phyloP scores from a whole-genome alignment of 2,797 vertebrate species.

The Macrochelys suwanniensis region DNA sequence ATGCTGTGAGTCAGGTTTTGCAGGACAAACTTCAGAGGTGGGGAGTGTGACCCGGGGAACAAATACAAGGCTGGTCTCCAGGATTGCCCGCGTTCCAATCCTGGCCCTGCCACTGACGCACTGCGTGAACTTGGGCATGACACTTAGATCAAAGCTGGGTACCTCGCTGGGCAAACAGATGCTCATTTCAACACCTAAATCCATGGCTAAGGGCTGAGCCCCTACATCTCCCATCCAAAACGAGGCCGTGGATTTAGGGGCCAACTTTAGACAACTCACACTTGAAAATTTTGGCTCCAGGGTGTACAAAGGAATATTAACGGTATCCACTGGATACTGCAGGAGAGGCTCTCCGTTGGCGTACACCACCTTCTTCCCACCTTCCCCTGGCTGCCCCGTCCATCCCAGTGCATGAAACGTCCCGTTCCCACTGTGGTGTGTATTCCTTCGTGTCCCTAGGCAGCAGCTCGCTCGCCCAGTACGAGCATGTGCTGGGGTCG shows the following conservation, averaged over 20 bases:
- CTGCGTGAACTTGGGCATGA: background rate
- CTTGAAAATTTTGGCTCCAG: conserved; percentile 38
- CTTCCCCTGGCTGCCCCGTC: background rate
- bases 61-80: background rate
- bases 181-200: background rate
- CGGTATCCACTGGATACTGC: background rate
- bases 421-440: background rate
- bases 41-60: background rate
- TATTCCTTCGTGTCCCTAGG: conserved; percentile 23
- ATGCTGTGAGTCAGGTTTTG: background rate
- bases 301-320: background rate
- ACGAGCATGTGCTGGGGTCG: conserved; percentile 82
- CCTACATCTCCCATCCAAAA: background rate
- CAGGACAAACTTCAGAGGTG: background rate
- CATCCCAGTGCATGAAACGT: background rate
- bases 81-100: background rate
- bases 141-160: background rate
- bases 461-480: conserved; percentile 19
- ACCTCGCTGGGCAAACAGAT: background rate
- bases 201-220: background rate
- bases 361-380: background rate
- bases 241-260: conserved; percentile 55
- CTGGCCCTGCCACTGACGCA: background rate
- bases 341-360: background rate
- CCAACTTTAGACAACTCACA: background rate